Conservation (phyloP, 2,113 vertebrate genomes). For the Ailurus styani region DNA sequence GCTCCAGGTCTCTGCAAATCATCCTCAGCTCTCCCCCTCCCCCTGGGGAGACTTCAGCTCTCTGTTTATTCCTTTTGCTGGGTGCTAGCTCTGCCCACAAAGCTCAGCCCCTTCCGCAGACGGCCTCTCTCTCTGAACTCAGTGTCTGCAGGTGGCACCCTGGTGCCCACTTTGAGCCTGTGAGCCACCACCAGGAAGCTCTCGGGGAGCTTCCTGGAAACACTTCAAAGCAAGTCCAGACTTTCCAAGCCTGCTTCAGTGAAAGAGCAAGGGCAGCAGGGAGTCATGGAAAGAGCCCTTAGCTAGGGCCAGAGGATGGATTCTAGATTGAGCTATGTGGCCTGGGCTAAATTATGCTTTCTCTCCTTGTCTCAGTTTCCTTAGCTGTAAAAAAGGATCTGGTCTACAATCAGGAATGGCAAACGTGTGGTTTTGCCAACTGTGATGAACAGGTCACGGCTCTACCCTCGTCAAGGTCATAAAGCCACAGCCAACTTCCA, state of each 20-base stretch:
- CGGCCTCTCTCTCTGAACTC: neutral
- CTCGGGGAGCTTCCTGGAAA: neutral
- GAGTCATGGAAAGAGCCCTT: neutral
- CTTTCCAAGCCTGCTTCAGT: neutral
- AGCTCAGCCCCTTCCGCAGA: neutral
- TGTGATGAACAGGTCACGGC: neutral
- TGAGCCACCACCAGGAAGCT: neutral
- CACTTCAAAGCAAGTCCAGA: neutral
- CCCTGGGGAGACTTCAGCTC: neutral
- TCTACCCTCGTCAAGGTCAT: neutral
- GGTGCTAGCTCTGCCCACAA: neutral
- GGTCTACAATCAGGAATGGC: neutral
- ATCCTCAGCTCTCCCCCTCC: neutral
- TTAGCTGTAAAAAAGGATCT: neutral
- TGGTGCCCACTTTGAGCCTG: neutral
- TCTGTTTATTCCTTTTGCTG: neutral
- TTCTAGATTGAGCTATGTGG: neutral
- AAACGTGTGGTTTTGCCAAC: neutral
- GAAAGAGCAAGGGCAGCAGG: neutral
- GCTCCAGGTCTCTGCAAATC: slow-evolving; percentile 62
- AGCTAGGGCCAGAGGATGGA: neutral
- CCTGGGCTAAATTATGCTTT: neutral
- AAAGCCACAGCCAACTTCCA: neutral
- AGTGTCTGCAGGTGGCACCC: neutral
- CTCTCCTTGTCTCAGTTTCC: neutral